phyloP scores from a whole-genome alignment of 1,140 invertebrate species.

The Zaprionus ornatus region DNA sequence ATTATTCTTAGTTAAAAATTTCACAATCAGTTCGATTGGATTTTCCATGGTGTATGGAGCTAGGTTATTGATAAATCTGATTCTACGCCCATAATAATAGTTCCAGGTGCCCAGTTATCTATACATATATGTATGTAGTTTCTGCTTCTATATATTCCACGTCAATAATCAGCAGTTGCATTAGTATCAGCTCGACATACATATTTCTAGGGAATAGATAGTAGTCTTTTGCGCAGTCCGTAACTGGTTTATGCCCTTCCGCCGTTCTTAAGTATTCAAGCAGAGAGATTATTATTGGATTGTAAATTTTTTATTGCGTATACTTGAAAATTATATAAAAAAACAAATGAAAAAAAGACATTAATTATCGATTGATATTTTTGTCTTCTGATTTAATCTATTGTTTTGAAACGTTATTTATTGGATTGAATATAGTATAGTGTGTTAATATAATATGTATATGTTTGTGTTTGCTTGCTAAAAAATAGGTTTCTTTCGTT shows the following conservation, averaged over 20 bases:
- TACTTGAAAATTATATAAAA: constrained; percentile 49
- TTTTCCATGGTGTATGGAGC: neutral
- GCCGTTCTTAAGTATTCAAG: neutral
- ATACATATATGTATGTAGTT: neutral
- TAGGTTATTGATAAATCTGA: neutral
- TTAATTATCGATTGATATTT: constrained; percentile 20
- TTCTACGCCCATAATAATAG: neutral
- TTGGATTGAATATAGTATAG: constrained; percentile 43
- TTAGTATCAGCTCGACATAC: neutral
- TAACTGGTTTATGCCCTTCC: neutral
- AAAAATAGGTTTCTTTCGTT: constrained; percentile 28
- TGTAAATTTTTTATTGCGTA: constrained; percentile 44
- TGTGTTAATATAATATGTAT: constrained; percentile 42
- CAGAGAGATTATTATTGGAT: constrained; percentile 15
- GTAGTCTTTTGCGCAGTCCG: neutral
- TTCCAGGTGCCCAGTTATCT: constrained; percentile 14
- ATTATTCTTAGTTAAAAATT: constrained; percentile 30
- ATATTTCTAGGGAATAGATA: constrained; percentile 1
- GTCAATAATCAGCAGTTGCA: constrained; percentile 6
- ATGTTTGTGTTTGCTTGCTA: constrained; percentile 40
- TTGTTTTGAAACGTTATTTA: constrained; percentile 67
- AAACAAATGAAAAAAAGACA: constrained; percentile 47
- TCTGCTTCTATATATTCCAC: neutral
- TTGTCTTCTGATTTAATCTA: constrained; percentile 51
- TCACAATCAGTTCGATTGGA: constrained; percentile 10